Percentiles rank a stretch among this genome's conserved stretches.
phyloP scores from a whole-genome alignment of 2,113 vertebrate species.

The Tinamus guttatus region DNA sequence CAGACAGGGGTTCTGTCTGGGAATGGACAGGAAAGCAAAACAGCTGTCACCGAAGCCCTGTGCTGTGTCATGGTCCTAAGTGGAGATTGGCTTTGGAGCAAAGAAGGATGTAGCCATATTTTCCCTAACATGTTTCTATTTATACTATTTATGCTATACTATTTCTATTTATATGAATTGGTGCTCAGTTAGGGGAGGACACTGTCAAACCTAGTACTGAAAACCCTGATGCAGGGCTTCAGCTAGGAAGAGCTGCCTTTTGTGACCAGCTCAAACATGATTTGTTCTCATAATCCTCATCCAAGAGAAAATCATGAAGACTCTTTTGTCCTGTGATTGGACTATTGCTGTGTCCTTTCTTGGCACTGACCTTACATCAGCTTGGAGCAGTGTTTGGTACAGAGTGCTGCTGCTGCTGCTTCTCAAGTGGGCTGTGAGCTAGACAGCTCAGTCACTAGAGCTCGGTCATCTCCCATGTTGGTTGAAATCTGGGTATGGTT shows the following conservation, averaged over 20 bases:
- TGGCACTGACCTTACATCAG: not conserved
- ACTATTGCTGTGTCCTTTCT: not conserved
- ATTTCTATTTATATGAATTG: not conserved
- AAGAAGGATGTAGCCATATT: not conserved
- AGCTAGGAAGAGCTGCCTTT: not conserved
- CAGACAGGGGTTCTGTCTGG: not conserved
- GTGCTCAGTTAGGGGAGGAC: not conserved
- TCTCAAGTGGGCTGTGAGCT: not conserved
- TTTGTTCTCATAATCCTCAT: not conserved
- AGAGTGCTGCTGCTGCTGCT: not conserved
- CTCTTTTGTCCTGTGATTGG: not conserved
- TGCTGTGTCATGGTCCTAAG: not conserved
- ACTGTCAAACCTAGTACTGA: fast-evolving
- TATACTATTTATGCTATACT: too few relatives aligned
- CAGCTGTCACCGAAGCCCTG: not conserved
- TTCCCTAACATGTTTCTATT: not conserved
- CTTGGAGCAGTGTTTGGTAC: fast-evolving
- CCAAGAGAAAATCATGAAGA: not conserved
- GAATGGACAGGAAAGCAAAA: not conserved
- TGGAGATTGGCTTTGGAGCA: not conserved
- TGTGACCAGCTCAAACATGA: fast-evolving
- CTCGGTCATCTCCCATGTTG: fast-evolving
- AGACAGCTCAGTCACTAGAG: too few relatives aligned
- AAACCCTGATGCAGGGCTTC: not conserved
- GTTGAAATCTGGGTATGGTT: fast-evolving